Evolutionary conservation across 2,888 invertebrate genomes (phyloP), one percentile per base, ranked within the genome.

Genomic region (Rhabditoides inermis): DNA sequence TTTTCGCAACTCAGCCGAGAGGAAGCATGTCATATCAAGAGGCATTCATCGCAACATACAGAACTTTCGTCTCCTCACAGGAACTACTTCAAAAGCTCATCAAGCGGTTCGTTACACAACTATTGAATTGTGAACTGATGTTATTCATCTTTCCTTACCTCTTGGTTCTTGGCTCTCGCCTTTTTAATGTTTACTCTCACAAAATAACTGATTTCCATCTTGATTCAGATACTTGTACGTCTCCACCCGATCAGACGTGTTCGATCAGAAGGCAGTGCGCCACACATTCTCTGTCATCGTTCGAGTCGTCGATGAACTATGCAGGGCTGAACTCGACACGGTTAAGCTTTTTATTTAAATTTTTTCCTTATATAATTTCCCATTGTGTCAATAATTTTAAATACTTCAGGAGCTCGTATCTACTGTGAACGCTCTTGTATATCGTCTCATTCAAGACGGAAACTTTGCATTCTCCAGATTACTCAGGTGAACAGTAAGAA

Each of bases 31-130:
- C 88, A 78, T 91, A 88, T 81, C 90, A 90, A 82, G 95, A 98
- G 82, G 94, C 95, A 61, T 98, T 98, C 81, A 84, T 95, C 69
- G 90, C 92, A 50, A 98, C 95, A 56, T 98, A 95, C 81, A 63
- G 71, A 27, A 66, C 69, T 46, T 73, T 73, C 56, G 64, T 69
- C 51, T 58, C 65, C 25, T 63, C 67, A 12, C 49, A 60, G 39
- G 71, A 71, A 55, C 57, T 74, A 39, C 58, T 72, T 27, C 67
- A 72, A 53, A 70, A 72, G 55, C 65, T 72, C 25, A 62, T 71
- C 39, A 63, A 62, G 49, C 47, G 72, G 70, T 72, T 27, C 20
- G 20, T 7, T 27, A 15, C 3, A 15, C n/a, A 30, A 2, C 7
- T 15, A 10, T 40, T 23, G 4, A 41, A n/a, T n/a, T n/a, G n/a